Evolutionary conservation across 2,113 vertebrate species (phyloP).

Genomic region (Ctenodactylus gundi): DNA sequence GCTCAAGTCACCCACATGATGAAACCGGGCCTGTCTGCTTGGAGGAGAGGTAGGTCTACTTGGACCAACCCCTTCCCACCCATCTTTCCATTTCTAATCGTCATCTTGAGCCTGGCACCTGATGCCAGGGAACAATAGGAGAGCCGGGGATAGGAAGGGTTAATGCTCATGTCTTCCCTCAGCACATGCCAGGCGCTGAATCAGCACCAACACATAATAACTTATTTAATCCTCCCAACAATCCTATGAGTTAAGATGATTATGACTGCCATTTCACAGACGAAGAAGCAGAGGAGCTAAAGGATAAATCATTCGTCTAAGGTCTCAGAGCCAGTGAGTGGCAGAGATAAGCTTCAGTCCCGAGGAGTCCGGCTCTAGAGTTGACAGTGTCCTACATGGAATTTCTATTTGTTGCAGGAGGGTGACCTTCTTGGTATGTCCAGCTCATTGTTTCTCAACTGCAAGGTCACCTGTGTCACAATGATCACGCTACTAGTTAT

Average conservation of each 20-base stretch:
- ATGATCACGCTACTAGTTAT: neutral
- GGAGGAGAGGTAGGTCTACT: neutral
- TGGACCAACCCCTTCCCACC: neutral
- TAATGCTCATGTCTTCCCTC: neutral
- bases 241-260: neutral
- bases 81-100: neutral
- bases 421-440: neutral
- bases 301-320: neutral
- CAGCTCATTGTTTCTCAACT: neutral
- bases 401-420: neutral
- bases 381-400: neutral
- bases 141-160: neutral
- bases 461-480: neutral
- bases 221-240: neutral
- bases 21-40: neutral
- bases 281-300: neutral
- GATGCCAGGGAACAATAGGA: neutral
- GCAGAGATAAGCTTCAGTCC: neutral
- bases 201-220: neutral
- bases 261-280: neutral
- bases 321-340: neutral
- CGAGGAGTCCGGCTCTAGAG: neutral
- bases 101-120: neutral
- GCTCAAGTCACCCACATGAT: too few species aligned
- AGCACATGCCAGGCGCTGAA: neutral